Evolutionary conservation across 1,140 invertebrate species (phyloP).

Genomic region (Calliopsis andreniformis): DNA sequence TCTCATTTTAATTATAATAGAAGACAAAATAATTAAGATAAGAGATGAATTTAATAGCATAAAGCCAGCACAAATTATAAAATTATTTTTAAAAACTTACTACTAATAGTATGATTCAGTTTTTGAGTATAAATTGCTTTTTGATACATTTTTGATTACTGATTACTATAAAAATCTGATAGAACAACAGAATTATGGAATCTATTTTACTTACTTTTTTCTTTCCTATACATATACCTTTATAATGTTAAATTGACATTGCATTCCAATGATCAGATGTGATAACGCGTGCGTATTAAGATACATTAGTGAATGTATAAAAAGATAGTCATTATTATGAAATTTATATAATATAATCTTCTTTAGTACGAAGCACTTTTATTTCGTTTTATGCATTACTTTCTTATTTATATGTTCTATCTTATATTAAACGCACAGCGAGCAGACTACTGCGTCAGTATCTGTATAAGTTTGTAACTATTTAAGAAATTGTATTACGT

Average conservation of each 20-base stretch:
- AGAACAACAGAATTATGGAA: slow-evolving; percentile 10
- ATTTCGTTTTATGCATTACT: slow-evolving; percentile 4
- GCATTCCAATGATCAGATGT: not conserved
- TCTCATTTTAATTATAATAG: not conserved
- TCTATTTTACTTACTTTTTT: not conserved
- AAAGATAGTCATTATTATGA: not conserved
- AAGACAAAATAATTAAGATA: not conserved
- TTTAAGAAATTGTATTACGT: slow-evolving; percentile 28
- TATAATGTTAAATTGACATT: slow-evolving; percentile 1
- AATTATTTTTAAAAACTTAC: not conserved
- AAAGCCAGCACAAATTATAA: slow-evolving; percentile 39
- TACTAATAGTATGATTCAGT: slow-evolving; percentile 9
- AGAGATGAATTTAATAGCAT: slow-evolving; percentile 14
- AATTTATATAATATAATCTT: not conserved
- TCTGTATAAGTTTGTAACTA: slow-evolving; percentile 27
- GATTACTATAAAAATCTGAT: slow-evolving; percentile 1
- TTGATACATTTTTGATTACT: not conserved
- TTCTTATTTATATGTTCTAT: slow-evolving; percentile 8
- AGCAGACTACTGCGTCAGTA: not conserved
- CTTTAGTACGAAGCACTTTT: not conserved
- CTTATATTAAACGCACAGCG: slow-evolving; percentile 21
- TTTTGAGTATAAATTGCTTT: slow-evolving; percentile 14
- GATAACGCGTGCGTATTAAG: slow-evolving; percentile 5
- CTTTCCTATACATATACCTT: not conserved
- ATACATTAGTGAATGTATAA: slow-evolving; percentile 3